A percentile compares a stretch with the other conserved stretches of the same genome.
These are phyloP conservation scores for Scaptomyza pallida DNA, from an alignment of 1,140 invertebrate genomes.

Conservation along the genomic window DNA sequence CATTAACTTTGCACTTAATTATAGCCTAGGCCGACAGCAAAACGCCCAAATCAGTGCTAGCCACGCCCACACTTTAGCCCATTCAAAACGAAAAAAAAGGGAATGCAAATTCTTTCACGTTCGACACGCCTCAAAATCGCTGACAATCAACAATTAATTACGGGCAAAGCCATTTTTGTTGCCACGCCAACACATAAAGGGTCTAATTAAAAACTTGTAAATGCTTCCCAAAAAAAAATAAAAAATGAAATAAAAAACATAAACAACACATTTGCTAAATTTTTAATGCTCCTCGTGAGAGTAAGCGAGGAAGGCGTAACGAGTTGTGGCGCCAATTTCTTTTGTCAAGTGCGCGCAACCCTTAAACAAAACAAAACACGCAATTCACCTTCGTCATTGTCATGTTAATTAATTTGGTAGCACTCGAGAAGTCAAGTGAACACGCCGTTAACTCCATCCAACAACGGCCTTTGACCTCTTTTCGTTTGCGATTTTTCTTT, in stretches of 20 bases:
- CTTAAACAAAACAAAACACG: slow-evolving; percentile 59
- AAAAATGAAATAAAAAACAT: slow-evolving; percentile 26
- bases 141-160: slow-evolving; percentile 80
- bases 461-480: slow-evolving; percentile 15
- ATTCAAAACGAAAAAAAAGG: slow-evolving; percentile 32
- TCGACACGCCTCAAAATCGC: slow-evolving; percentile 45
- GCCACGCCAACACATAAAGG: slow-evolving; percentile 32
- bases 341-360: slow-evolving; percentile 15
- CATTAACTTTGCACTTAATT: slow-evolving; percentile 14
- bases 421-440: slow-evolving; percentile 75
- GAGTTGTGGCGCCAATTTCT: slow-evolving; percentile 20
- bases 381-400: slow-evolving; percentile 83
- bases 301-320: slow-evolving; percentile 22
- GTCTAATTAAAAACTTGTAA: slow-evolving; percentile 78
- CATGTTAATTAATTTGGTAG: slow-evolving; percentile 80
- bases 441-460: slow-evolving; percentile 33
- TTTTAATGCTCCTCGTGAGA: slow-evolving; percentile 23
- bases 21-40: not conserved
- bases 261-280: slow-evolving; percentile 24
- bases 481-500: not conserved
- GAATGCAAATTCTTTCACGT: slow-evolving; percentile 20
- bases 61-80: slow-evolving; percentile 10
- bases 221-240: slow-evolving; percentile 30
- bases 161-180: slow-evolving; percentile 33
- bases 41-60: not conserved